Conservation (phyloP, 2,113 vertebrate species). For the Varanus komodoensis region DNA sequence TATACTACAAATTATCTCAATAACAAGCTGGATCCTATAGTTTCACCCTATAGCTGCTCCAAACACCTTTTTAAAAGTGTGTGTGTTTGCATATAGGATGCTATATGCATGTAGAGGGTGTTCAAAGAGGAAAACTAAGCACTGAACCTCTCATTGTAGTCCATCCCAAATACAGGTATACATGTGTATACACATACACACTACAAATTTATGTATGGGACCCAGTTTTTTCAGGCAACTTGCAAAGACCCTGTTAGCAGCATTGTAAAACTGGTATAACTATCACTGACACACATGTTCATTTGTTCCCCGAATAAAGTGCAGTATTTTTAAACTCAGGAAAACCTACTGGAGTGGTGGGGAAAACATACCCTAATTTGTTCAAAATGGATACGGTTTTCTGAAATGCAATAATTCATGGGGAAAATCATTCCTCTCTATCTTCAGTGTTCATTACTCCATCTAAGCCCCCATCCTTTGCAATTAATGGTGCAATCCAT, state of each 20-base stretch:
- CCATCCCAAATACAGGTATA: no score
- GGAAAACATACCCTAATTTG: slow-evolving; percentile 25
- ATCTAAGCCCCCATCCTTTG: neutral
- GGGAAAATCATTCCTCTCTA: neutral
- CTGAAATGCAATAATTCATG: neutral
- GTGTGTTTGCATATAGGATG: no score
- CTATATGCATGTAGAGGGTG: no score
- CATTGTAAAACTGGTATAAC: neutral
- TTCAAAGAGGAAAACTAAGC: no score
- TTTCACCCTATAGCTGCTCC: no score
- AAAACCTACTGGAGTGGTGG: neutral
- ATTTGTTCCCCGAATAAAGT: neutral
- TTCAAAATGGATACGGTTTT: slow-evolving; percentile 6
- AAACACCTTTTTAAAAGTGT: no score
- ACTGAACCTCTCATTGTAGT: no score
- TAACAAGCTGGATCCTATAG: no score
- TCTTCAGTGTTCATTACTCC: slow-evolving; percentile 19
- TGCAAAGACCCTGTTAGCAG: neutral
- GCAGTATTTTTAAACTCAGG: slow-evolving; percentile 7
- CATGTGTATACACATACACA: no score
- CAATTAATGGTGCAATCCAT: slow-evolving; percentile 47
- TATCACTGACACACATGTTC: slow-evolving; percentile 30
- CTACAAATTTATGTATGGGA: no score
- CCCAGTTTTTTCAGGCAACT: no score
- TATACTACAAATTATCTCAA: no score